These are phyloP conservation scores for Zaprionus capensis DNA, from an alignment of 1,140 invertebrate species.

Conservation along the genomic window DNA sequence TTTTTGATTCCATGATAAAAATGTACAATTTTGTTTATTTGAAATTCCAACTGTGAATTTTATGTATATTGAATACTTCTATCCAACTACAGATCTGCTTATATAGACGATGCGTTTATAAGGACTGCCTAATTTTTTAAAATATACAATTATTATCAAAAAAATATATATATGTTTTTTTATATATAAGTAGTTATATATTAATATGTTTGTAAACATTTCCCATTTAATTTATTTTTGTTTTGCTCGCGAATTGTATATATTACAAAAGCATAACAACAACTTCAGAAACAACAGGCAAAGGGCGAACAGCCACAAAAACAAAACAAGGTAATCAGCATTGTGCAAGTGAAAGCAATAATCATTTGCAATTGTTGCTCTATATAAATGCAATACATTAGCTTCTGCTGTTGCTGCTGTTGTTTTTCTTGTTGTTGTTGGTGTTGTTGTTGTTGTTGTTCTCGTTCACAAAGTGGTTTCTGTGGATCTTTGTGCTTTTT, in stretches of 20 bases:
- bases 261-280: slow-evolving; percentile 69
- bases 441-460: slow-evolving; percentile 47
- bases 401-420: slow-evolving; percentile 30
- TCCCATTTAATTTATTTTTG: slow-evolving; percentile 55
- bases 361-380: slow-evolving; percentile 60
- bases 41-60: slow-evolving; percentile 46
- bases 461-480: slow-evolving; percentile 19
- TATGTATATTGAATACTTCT: slow-evolving; percentile 32
- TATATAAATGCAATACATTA: slow-evolving; percentile 69
- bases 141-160: slow-evolving; percentile 70
- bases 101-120: slow-evolving; percentile 28
- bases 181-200: slow-evolving; percentile 53
- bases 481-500: slow-evolving; percentile 57
- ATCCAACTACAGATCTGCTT: slow-evolving; percentile 35
- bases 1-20: slow-evolving; percentile 54
- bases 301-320: slow-evolving; percentile 48
- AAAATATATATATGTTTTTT: slow-evolving; percentile 48
- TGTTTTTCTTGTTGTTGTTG: neutral
- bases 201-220: slow-evolving; percentile 54
- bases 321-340: slow-evolving; percentile 54
- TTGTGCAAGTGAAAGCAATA: slow-evolving; percentile 52
- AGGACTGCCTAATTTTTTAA: slow-evolving; percentile 50
- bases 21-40: slow-evolving; percentile 58
- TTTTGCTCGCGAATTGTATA: slow-evolving; percentile 51
- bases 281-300: slow-evolving; percentile 28